Conservation (phyloP, 2,797 vertebrate genomes). For the Choloepus didactylus region DNA sequence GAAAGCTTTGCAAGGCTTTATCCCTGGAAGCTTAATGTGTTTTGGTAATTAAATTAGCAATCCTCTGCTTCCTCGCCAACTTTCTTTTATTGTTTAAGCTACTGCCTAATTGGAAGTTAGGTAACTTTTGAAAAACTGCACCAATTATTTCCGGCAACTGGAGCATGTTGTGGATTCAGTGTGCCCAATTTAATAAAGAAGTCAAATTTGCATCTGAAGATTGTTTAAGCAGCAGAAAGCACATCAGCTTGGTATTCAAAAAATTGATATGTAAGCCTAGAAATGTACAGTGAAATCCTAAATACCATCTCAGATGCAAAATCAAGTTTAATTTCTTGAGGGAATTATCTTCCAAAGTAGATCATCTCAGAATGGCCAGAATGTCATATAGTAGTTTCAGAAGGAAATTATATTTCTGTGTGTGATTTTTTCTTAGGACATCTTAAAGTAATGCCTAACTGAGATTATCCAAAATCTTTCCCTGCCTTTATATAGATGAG, state of each 20-base stretch:
- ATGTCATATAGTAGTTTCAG: constrained; percentile 20
- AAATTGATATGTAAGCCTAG: constrained; percentile 25
- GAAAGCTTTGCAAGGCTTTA: constrained; percentile 37
- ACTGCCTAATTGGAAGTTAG: constrained; percentile 40
- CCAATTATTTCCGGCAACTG: constrained; percentile 7
- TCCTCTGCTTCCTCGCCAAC: constrained; percentile 17
- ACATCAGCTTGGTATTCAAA: neutral
- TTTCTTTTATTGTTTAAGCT: constrained; percentile 36
- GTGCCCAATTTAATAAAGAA: constrained; percentile 66
- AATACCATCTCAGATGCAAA: constrained; percentile 1
- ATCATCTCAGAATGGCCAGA: constrained; percentile 41
- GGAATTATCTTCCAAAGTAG: constrained; percentile 56
- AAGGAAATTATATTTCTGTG: constrained; percentile 4
- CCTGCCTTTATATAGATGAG: neutral
- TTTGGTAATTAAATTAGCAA: constrained; percentile 73
- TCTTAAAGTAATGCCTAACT: constrained; percentile 45
- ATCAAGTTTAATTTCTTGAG: constrained; percentile 67
- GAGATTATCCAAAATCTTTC: neutral
- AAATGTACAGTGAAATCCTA: constrained; percentile 39
- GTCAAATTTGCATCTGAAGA: constrained; percentile 45
- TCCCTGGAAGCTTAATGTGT: neutral
- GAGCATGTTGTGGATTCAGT: neutral
- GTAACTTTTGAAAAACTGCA: constrained; percentile 60
- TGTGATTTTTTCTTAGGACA: neutral
- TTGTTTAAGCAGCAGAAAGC: constrained; percentile 32